Evolutionary conservation across 2,797 vertebrate genomes (phyloP), one percentile per base, ranked within the genome.

Genomic region (Scarus forsteni): DNA sequence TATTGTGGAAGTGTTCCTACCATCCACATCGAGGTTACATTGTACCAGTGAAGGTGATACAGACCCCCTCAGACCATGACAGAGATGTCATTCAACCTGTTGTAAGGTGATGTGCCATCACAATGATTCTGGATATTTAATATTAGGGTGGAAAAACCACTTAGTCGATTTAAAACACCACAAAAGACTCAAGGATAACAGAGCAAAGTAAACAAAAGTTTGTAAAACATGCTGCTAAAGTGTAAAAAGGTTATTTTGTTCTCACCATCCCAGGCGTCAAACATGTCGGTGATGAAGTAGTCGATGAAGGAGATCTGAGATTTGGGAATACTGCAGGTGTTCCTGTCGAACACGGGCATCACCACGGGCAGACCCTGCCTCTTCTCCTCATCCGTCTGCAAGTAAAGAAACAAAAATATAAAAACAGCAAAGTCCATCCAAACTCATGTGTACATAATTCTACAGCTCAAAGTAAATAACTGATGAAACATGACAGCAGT

Each of bases 231-330:
- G 16, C 10, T 19, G 48, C 19, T 27, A 8, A 10, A 46, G 34
- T 40, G 13, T 0, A 8, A 44, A 2, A n/a, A 34, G 6, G 3
- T 3, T 1, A 49, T 18, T 45, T 57, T 1, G 19, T 11, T 66
- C 90, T 94, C 93, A 99, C 98, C 97, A n/a, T 99, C 97, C 98
- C 97, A 99, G 69, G 98, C 96, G 10, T 98, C 96, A 61, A 98
- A 98, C 98, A 99, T 99, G 76, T 97, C 97, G 0, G 95, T 98
- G 90, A 99, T 97, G 93, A 99, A 99, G 91, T 99, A 99, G 90
- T 99, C 97, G 0, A 99, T 98, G 88, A 99, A 99, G 43, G 97
- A 99, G 86, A 98, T 96, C 88, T 99, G 98, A 61, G 97, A 96
- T 83, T 97, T 98, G 79, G 98, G 98, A 57, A 99, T 95, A 80